Evolutionary conservation across 2,113 vertebrate genomes (phyloP).

Genomic region (Paracanthobrama guichenoti): DNA sequence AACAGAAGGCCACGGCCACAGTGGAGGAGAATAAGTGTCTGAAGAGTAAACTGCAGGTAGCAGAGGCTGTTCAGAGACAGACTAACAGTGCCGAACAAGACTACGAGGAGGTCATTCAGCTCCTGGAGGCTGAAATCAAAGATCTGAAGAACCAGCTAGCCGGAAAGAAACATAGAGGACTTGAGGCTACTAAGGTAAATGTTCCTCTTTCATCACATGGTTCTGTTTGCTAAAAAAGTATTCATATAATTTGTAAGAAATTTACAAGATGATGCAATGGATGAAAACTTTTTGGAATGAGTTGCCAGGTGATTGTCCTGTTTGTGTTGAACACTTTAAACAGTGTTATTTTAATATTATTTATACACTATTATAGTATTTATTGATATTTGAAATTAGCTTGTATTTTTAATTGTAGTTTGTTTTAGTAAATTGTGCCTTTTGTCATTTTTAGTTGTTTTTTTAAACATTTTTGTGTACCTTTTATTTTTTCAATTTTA

Average conservation of each 20-base stretch:
- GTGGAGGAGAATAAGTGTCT: slow-evolving; percentile 81
- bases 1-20: slow-evolving; percentile 80
- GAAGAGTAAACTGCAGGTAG: slow-evolving; percentile 80
- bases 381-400: background rate
- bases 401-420: background rate
- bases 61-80: slow-evolving; percentile 72
- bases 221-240: background rate
- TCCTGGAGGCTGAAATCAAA: slow-evolving; percentile 87
- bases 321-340: background rate
- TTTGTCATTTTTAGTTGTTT: background rate
- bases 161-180: slow-evolving; percentile 67
- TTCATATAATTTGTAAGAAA: background rate
- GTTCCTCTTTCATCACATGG: background rate
- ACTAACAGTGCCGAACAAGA: slow-evolving; percentile 84
- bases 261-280: slow-evolving; percentile 12
- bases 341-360: background rate
- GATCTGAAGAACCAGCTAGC: slow-evolving; percentile 85
- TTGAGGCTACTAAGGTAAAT: slow-evolving; percentile 63
- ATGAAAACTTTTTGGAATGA: background rate
- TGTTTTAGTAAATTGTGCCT: background rate
- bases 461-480: background rate
- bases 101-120: slow-evolving; percentile 88
- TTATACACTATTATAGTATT: background rate
- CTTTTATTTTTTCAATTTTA: background rate
- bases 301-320: background rate